Conservation (phyloP, 2,888 invertebrate species). For the Lycaena phlaeas region DNA sequence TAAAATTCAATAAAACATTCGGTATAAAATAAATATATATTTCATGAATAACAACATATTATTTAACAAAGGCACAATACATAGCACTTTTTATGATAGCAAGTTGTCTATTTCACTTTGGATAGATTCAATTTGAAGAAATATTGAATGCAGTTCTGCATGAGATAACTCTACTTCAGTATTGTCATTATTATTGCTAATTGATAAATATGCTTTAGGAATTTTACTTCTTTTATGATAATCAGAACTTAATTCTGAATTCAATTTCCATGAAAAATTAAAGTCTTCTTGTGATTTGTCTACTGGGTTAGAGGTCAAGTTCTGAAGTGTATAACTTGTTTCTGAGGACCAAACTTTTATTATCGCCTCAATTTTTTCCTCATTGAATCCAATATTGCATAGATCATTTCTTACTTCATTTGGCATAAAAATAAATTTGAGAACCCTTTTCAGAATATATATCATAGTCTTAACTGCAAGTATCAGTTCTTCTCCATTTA, state of each 20-base stretch:
- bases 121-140: conserved; percentile 54
- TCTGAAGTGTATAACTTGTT: conserved; percentile 43
- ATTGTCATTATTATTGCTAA: conserved; percentile 25
- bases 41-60: conserved; percentile 4
- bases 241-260: conserved; percentile 59
- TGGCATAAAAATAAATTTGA: conserved; percentile 60
- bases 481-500: conserved; percentile 38
- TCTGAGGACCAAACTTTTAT: conserved; percentile 57
- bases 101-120: conserved; percentile 60
- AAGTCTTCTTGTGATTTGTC: conserved; percentile 30
- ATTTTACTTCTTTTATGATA: conserved; percentile 50
- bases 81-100: conserved; percentile 23
- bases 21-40: conserved; percentile 3
- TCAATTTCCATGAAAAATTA: conserved; percentile 49
- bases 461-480: conserved; percentile 48
- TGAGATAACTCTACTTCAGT: conserved; percentile 54
- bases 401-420: conserved; percentile 47
- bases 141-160: conserved; percentile 50
- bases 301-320: conserved; percentile 33
- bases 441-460: conserved; percentile 46
- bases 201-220: conserved; percentile 48
- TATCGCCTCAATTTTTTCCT: conserved; percentile 45
- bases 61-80: conserved; percentile 5
- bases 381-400: conserved; percentile 36
- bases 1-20: neutral